Conservation (phyloP, 1,140 invertebrate species). For the Helicorthomorpha holstii region DNA sequence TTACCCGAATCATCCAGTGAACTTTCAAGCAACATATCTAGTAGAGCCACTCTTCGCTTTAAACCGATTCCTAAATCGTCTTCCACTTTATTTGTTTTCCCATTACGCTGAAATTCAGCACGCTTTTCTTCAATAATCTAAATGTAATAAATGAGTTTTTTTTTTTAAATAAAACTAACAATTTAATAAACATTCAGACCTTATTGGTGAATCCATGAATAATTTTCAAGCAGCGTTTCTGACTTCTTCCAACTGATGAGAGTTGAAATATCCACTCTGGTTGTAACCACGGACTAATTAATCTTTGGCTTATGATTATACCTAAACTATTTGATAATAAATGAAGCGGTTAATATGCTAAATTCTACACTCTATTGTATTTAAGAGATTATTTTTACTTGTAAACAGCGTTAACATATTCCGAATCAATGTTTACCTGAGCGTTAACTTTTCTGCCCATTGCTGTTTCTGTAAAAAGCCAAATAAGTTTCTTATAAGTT, state of each 20-base stretch:
- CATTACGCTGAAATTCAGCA: constrained; percentile 36
- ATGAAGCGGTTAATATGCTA: background rate
- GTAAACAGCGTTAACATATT: constrained; percentile 57
- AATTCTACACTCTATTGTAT: background rate
- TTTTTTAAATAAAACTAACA: background rate
- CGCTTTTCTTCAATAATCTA: constrained; percentile 56
- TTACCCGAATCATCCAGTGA: constrained; percentile 58
- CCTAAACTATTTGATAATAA: background rate
- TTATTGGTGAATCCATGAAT: constrained; percentile 73
- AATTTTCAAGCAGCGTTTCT: constrained; percentile 51
- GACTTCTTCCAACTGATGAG: constrained; percentile 51
- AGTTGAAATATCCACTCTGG: constrained; percentile 62
- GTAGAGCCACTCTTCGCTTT: constrained; percentile 79
- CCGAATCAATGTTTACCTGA: constrained; percentile 44
- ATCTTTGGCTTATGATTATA: constrained; percentile 33
- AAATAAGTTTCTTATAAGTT: background rate
- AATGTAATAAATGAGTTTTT: constrained; percentile 8
- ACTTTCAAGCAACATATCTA: constrained; percentile 75
- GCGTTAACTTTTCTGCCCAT: constrained; percentile 59
- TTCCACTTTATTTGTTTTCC: constrained; percentile 8
- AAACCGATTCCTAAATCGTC: constrained; percentile 26
- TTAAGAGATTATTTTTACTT: constrained; percentile 29
- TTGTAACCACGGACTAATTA: constrained; percentile 64
- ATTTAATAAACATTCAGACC: constrained; percentile 23
- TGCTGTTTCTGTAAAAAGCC: constrained; percentile 44